Evolutionary conservation across 2,888 invertebrate genomes (phyloP).

Genomic region (Terebella lapidaria): DNA sequence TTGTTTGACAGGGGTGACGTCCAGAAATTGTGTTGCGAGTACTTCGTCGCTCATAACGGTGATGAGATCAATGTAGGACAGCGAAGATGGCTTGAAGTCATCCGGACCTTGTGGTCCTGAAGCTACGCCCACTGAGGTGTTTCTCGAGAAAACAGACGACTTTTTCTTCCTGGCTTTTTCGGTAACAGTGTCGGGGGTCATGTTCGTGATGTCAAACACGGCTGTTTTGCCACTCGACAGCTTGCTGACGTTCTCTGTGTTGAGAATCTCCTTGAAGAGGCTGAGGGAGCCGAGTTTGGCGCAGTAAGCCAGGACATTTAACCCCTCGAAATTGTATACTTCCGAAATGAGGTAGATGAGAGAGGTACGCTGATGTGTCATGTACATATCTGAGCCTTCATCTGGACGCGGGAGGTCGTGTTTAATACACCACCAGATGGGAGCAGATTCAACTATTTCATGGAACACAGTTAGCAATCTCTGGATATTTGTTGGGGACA

Average conservation of each 20-base stretch:
- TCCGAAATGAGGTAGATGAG: conserved; percentile 31
- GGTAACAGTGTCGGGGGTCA: conserved; percentile 21
- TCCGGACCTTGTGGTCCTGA: neutral
- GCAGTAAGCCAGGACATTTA: conserved; percentile 36
- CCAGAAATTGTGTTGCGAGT: conserved; percentile 36
- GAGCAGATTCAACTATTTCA: conserved; percentile 9
- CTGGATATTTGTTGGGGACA: conserved; percentile 19
- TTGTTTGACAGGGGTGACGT: conserved; percentile 37
- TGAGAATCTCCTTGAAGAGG: conserved; percentile 34
- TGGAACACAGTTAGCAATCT: conserved; percentile 23
- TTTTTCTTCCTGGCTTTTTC: neutral
- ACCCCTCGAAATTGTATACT: conserved; percentile 32
- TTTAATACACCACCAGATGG: conserved; percentile 41
- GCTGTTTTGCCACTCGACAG: conserved; percentile 19
- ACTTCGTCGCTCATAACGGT: conserved; percentile 29
- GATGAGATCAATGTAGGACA: conserved; percentile 41
- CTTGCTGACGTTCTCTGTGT: conserved; percentile 34
- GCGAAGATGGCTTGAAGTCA: neutral
- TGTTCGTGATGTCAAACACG: conserved; percentile 38
- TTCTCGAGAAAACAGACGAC: neutral
- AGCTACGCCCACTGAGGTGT: conserved; percentile 1
- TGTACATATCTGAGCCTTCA: conserved; percentile 26
- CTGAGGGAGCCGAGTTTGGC: conserved; percentile 33
- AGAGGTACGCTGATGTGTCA: conserved; percentile 28
- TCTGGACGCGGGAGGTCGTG: conserved; percentile 30